Evolutionary conservation across 2,113 vertebrate genomes (phyloP).

Genomic region (Bufo bufo): DNA sequence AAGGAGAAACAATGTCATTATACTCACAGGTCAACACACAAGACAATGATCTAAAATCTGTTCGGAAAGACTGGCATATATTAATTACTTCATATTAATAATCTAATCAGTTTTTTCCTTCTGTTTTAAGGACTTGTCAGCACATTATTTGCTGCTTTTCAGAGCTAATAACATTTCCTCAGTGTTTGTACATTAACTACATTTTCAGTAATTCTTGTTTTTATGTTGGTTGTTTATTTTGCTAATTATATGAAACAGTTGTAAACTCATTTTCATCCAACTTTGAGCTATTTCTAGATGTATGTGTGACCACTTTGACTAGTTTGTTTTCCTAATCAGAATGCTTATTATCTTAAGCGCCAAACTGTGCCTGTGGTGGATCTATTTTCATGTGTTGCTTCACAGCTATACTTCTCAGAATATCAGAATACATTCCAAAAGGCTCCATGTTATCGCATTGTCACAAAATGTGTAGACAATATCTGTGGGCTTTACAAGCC

Average conservation of each 20-base stretch:
- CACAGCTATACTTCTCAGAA: neutral
- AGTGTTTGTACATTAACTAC: neutral
- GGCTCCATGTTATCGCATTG: neutral
- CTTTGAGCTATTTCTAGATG: neutral
- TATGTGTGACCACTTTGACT: constrained; percentile 6
- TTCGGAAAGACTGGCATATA: neutral
- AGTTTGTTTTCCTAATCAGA: constrained; percentile 19
- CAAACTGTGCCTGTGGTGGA: constrained; percentile 1
- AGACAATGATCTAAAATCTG: neutral
- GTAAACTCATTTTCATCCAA: neutral
- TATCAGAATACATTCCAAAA: neutral
- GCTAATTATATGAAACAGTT: constrained; percentile 9
- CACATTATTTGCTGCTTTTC: neutral
- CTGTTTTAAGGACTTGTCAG: neutral
- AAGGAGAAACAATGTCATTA: neutral
- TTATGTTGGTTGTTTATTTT: constrained; percentile 4
- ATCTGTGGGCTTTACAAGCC: neutral
- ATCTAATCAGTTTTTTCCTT: neutral
- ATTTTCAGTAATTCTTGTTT: neutral
- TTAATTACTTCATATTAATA: neutral
- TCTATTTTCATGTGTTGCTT: constrained; percentile 1
- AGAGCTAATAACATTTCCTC: neutral
- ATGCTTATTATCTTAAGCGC: neutral
- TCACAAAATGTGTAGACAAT: constrained; percentile 1
- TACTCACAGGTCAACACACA: neutral